These are phyloP conservation scores for Syrmaticus mikado DNA, from an alignment of 2,113 vertebrate genomes.

Conservation along the genomic window DNA sequence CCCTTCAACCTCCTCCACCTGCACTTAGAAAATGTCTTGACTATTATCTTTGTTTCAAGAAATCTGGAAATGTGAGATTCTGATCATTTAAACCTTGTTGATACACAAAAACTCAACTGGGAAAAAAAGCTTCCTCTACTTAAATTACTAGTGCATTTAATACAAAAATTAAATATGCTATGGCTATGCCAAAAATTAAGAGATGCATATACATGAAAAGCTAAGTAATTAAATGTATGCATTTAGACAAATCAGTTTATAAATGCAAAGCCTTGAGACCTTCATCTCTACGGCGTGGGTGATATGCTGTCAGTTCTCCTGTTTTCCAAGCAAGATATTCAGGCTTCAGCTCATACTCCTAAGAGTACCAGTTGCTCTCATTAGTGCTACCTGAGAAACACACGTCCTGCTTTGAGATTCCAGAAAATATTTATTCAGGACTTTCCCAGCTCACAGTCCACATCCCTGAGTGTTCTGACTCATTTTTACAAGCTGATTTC, in stretches of 20 bases:
- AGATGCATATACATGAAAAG: conserved; percentile 6
- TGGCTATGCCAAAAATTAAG: neutral
- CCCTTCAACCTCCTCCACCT: neutral
- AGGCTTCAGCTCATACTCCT: neutral
- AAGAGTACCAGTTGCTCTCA: neutral
- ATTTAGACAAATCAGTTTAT: conserved; percentile 13
- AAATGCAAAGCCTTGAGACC: neutral
- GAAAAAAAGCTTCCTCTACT: conserved; percentile 14
- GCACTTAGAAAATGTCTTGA: neutral
- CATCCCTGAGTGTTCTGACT: neutral
- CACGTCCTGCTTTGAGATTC: neutral
- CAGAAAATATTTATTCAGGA: neutral
- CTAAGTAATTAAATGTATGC: conserved; percentile 45
- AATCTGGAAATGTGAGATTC: neutral
- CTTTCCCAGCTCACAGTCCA: neutral
- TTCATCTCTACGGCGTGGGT: neutral
- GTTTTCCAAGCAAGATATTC: neutral
- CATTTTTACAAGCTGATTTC: neutral
- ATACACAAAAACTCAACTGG: neutral
- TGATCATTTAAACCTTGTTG: neutral
- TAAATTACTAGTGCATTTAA: neutral
- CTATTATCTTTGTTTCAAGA: neutral
- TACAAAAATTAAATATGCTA: neutral
- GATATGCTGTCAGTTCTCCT: neutral
- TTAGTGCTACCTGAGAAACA: neutral